Evolutionary conservation across 2,113 vertebrate genomes (phyloP), one percentile per base, ranked within the genome.

Genomic region (Ptyas mucosa): DNA sequence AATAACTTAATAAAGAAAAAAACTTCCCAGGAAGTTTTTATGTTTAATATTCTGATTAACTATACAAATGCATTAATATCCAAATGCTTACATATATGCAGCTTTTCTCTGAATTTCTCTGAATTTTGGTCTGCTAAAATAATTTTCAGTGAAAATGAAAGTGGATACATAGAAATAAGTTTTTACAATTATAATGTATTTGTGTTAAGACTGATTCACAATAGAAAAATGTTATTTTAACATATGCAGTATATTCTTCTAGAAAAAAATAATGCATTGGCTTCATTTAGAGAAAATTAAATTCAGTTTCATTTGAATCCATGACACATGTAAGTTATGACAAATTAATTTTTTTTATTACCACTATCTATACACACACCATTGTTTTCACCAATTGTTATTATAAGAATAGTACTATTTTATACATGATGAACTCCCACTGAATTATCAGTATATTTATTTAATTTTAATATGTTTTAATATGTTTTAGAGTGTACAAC

Each of bases 401-500:
- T 49, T 52, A 52, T 26, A 18, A 29, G 26, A 52, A 51, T 52
- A 87, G 46, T 51, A 29, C 3, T 15, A 87, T 87, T 3, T 85
- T 34, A 57, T 26, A 4, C 26, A 89, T 24, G 58, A 46, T 55
- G 53, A 26, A 15, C 85, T 21, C 10, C 11, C 29, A 85, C 20
- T 58, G 52, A 57, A 54, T 24, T 85, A 26, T 14, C 8, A 18
- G 43, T 20, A 92, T 6, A 26, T 52, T 10, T 20, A 64, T 20
- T 23, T 86, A 26, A 61, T 69, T 58, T 90, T 21, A 54, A 23
- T 53, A 89, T 14, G 46, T 94, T 86, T 8, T 95, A n/a, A 91
- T 87, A 52, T 91, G 93, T 95, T 95, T 29, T 94, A 99, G 99
- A 95, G 95, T 99, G 5, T 99, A 99, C 95, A 99, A 99, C 97